Percentiles rank a stretch among this genome's conserved stretches.
Conservation (phyloP, 2,113 vertebrate genomes). For the Poeciliopsis retropinna region DNA sequence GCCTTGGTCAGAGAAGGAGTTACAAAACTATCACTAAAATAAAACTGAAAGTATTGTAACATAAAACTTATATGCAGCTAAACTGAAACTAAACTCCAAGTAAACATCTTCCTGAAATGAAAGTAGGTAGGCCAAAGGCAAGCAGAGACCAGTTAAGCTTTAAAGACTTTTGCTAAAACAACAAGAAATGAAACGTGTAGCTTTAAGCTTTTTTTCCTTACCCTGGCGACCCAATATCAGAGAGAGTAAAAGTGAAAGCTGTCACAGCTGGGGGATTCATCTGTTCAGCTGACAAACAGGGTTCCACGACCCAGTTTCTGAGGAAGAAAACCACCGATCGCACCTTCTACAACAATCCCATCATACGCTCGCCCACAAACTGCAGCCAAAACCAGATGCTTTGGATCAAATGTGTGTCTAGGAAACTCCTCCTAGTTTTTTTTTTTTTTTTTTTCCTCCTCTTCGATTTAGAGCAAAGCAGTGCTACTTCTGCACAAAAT, state of each 20-base stretch:
- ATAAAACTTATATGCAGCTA: neutral
- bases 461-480: neutral
- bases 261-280: neutral
- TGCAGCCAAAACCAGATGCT: too few species aligned
- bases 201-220: neutral
- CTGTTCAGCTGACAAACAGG: neutral
- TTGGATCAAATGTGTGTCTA: neutral
- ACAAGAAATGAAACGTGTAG: neutral
- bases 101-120: neutral
- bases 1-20: neutral
- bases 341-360: neutral
- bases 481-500: neutral
- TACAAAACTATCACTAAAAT: neutral
- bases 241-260: conserved; percentile 1
- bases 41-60: too few species aligned
- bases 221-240: neutral
- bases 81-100: neutral
- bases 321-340: neutral
- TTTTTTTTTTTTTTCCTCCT: neutral
- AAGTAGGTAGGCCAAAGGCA: neutral
- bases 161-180: neutral
- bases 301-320: neutral
- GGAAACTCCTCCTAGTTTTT: neutral
- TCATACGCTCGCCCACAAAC: neutral
- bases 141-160: neutral